These are phyloP conservation scores for Sarcophaga variegata DNA, from an alignment of 2,888 invertebrate species.

Conservation along the genomic window DNA sequence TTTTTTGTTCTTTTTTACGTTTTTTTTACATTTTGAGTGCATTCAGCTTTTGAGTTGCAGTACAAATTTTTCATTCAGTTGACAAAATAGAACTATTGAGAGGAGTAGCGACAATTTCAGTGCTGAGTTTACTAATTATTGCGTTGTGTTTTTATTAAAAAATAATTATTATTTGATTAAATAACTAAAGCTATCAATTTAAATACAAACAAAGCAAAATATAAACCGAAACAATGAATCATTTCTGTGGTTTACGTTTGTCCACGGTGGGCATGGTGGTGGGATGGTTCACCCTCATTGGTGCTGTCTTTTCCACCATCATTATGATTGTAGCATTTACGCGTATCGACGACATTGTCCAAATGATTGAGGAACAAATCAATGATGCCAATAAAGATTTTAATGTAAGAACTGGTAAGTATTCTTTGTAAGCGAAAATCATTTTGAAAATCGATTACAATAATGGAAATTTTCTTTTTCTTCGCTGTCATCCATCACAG, in stretches of 20 bases:
- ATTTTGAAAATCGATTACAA: slow-evolving; percentile 4
- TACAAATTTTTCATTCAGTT: slow-evolving; percentile 26
- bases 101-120: slow-evolving; percentile 11
- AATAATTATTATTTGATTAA: neutral
- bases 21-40: neutral
- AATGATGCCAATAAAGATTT: slow-evolving; percentile 32
- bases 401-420: slow-evolving; percentile 67
- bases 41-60: neutral
- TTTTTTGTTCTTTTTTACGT: no score
- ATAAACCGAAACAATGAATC: slow-evolving; percentile 71
- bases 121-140: neutral
- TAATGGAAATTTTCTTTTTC: slow-evolving; percentile 15
- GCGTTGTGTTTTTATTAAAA: neutral
- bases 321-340: slow-evolving; percentile 69
- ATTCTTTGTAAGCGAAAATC: neutral
- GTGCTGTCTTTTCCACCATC: slow-evolving; percentile 73
- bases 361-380: slow-evolving; percentile 58
- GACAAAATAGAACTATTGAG: slow-evolving; percentile 16
- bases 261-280: slow-evolving; percentile 78
- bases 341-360: slow-evolving; percentile 71
- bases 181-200: neutral
- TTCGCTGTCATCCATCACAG: slow-evolving; percentile 60
- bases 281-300: slow-evolving; percentile 77
- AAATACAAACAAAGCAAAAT: neutral
- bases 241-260: slow-evolving; percentile 76